Evolutionary conservation across 2,113 vertebrate genomes (phyloP).

Genomic region (Leptodactylus fuscus): DNA sequence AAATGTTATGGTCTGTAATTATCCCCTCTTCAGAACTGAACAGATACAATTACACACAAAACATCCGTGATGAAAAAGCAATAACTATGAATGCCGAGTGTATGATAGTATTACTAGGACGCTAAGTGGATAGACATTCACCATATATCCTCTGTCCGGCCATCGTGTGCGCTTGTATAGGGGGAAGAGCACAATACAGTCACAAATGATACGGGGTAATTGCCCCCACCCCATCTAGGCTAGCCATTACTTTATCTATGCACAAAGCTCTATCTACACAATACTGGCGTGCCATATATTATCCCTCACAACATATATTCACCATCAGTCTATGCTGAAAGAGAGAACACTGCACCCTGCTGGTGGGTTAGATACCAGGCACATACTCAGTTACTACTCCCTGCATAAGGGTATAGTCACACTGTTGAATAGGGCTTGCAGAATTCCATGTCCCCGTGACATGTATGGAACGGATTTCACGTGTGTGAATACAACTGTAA

Average conservation of each 20-base stretch:
- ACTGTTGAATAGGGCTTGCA: too few relatives aligned
- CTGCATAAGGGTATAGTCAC: too few relatives aligned
- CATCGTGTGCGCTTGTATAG: neutral
- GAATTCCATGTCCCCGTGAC: too few relatives aligned
- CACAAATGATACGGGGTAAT: neutral
- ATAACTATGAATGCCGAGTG: neutral
- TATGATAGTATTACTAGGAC: neutral
- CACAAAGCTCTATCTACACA: neutral
- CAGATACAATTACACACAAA: slow-evolving; percentile 8
- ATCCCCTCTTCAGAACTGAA: slow-evolving; percentile 39
- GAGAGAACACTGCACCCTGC: neutral
- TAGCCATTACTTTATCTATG: neutral
- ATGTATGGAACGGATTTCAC: too few relatives aligned
- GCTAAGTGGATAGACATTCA: neutral
- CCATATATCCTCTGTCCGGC: neutral
- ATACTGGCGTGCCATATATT: neutral
- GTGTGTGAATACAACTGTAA: too few relatives aligned
- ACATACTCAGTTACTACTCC: too few relatives aligned
- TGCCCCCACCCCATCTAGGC: neutral
- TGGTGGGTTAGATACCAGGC: too few relatives aligned
- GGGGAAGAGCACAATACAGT: neutral
- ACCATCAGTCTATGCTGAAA: too few relatives aligned
- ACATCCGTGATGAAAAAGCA: slow-evolving; percentile 33
- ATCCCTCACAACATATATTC: neutral
- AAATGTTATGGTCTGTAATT: slow-evolving; percentile 58